These are phyloP conservation scores for Paradoxurus hermaphroditus DNA, from an alignment of 2,113 vertebrate species.

Conservation along the genomic window DNA sequence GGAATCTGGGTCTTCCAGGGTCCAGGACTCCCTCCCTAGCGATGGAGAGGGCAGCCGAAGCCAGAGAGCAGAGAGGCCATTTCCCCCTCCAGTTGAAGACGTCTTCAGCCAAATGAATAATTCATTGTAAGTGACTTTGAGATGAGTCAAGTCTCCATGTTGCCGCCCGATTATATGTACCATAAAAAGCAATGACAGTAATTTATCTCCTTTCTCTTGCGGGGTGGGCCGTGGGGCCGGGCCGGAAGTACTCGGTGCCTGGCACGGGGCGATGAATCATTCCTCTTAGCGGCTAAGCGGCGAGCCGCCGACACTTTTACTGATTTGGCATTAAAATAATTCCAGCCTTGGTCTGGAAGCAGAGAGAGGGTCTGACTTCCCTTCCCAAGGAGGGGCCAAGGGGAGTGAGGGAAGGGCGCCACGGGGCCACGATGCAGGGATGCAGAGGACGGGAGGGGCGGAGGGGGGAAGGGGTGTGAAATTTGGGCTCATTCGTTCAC, in stretches of 20 bases:
- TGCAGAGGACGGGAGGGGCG: fast-evolving
- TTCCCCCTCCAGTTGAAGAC: slow-evolving; percentile 50
- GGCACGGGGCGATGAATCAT: slow-evolving; percentile 76
- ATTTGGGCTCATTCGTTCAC: neutral
- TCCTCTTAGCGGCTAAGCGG: slow-evolving; percentile 60
- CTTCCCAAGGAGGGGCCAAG: neutral
- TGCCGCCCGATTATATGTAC: slow-evolving; percentile 80
- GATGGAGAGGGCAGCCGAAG: neutral
- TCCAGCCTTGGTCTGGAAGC: slow-evolving; percentile 25
- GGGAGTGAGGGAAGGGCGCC: neutral
- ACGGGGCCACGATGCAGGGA: fast-evolving
- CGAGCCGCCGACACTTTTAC: slow-evolving; percentile 61
- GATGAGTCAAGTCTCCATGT: slow-evolving; percentile 67
- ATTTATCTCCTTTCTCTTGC: slow-evolving; percentile 77
- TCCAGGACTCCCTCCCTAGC: neutral
- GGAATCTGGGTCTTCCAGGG: neutral
- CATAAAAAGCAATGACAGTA: slow-evolving; percentile 82
- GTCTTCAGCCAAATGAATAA: slow-evolving; percentile 80
- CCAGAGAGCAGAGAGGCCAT: neutral
- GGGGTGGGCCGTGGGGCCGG: slow-evolving; percentile 56
- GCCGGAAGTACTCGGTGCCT: slow-evolving; percentile 71
- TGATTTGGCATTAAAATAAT: slow-evolving; percentile 75
- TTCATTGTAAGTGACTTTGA: slow-evolving; percentile 80
- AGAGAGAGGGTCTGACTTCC: neutral
- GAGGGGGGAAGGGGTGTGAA: too few relatives aligned